These are phyloP conservation scores for Periparus ater DNA, from an alignment of 2,797 vertebrate species.

Conservation along the genomic window DNA sequence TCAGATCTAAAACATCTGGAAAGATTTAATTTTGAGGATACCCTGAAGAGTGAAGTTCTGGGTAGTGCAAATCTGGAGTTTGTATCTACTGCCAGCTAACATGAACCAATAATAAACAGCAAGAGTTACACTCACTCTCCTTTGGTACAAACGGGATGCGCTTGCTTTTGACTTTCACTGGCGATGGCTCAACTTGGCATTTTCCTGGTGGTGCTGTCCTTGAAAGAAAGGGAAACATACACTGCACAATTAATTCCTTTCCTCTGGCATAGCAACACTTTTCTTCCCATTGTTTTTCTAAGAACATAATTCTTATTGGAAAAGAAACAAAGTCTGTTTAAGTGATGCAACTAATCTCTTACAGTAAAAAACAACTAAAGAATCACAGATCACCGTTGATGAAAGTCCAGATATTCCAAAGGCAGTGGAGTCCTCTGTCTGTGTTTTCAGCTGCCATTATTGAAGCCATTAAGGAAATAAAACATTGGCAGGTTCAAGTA, in stretches of 20 bases:
- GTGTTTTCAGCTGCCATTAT: background rate
- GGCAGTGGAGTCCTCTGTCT: background rate
- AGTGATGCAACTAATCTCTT: background rate
- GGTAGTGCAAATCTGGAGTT: background rate
- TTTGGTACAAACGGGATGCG: conserved; percentile 84
- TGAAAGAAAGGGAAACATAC: conserved; percentile 33
- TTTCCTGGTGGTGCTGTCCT: conserved; percentile 91
- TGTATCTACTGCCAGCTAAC: background rate
- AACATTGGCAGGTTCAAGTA: background rate
- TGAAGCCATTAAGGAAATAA: conserved; percentile 21
- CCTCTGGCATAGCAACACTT: background rate
- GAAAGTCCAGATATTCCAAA: conserved; percentile 13
- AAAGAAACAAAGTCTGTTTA: background rate
- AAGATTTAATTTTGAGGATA: conserved; percentile 5
- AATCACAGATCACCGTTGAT: background rate
- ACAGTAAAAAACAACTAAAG: background rate
- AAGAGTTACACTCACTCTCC: conserved; percentile 84
- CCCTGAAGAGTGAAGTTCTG: background rate
- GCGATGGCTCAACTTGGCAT: conserved; percentile 82
- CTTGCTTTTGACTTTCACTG: conserved; percentile 86
- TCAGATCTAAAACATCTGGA: background rate
- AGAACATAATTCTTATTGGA: background rate
- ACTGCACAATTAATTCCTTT: background rate
- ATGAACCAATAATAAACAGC: background rate
- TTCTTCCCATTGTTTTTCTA: background rate